phyloP scores from a whole-genome alignment of 2,888 invertebrate genomes.

The Pristionchus entomophagus region DNA sequence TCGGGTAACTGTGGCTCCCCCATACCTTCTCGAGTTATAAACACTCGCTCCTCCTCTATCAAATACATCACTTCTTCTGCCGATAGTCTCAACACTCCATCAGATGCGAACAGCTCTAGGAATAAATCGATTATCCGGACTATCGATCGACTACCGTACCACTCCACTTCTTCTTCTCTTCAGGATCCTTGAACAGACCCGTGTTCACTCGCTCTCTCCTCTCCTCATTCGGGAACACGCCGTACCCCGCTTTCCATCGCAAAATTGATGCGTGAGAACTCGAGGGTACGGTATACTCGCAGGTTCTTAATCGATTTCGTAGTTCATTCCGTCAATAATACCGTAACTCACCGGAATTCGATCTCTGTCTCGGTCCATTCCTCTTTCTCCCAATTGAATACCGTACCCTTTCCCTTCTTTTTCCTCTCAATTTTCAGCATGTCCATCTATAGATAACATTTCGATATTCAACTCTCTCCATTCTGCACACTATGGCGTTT shows the following conservation, averaged over 20 bases:
- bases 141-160: slow-evolving; percentile 20
- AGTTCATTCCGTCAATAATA: background rate
- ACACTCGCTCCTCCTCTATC: slow-evolving; percentile 29
- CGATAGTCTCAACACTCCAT: slow-evolving; percentile 5
- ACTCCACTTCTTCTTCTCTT: slow-evolving; percentile 20
- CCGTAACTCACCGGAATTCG: background rate
- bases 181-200: background rate
- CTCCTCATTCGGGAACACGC: slow-evolving; percentile 34
- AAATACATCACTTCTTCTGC: slow-evolving; percentile 41
- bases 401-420: background rate
- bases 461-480: no score
- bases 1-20: background rate
- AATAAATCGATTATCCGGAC: background rate
- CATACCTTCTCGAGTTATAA: background rate
- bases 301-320: background rate
- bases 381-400: slow-evolving; percentile 13
- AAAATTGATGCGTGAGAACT: slow-evolving; percentile 13
- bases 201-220: slow-evolving; percentile 38
- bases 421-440: slow-evolving; percentile 38
- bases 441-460: slow-evolving; percentile 46
- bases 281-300: slow-evolving; percentile 42
- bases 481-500: no score
- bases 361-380: slow-evolving; percentile 22
- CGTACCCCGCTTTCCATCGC: slow-evolving; percentile 28
- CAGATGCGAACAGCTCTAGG: background rate